These are phyloP conservation scores for Orthonevra nobilis DNA, from an alignment of 2,888 invertebrate genomes.

Conservation along the genomic window DNA sequence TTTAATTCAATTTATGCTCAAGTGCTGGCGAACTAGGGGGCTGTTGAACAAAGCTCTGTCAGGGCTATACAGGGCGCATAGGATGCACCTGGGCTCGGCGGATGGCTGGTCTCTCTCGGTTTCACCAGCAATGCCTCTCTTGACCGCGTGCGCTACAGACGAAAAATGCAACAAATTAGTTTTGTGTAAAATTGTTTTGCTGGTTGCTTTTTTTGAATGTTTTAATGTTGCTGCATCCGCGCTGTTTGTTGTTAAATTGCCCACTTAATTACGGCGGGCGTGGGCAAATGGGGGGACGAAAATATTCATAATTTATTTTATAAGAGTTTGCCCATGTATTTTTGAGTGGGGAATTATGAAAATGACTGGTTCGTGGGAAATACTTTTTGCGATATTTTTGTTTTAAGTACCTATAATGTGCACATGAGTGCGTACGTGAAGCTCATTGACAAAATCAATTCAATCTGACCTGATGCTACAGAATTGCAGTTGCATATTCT, in stretches of 20 bases:
- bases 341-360: constrained; percentile 65
- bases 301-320: constrained; percentile 62
- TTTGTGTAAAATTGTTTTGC: constrained; percentile 61
- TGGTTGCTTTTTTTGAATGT: constrained; percentile 27
- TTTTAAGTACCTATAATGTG: constrained; percentile 29
- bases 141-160: constrained; percentile 26
- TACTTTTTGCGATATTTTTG: constrained; percentile 41
- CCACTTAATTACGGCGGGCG: constrained; percentile 49
- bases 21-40: constrained; percentile 42
- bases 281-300: constrained; percentile 1
- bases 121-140: constrained; percentile 1
- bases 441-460: constrained; percentile 40
- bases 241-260: constrained; percentile 54
- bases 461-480: constrained; percentile 7
- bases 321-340: constrained; percentile 63
- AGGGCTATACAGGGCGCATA: not conserved
- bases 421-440: constrained; percentile 30
- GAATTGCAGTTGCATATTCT: not conserved
- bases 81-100: constrained; percentile 29
- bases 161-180: constrained; percentile 58
- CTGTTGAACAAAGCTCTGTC: constrained; percentile 15
- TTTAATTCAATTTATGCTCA: constrained; percentile 69
- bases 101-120: constrained; percentile 12
- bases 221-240: constrained; percentile 17
- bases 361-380: constrained; percentile 47